Percentiles rank a stretch among this genome's conserved stretches.
Conservation (phyloP, 2,113 vertebrate species). For the Benitochromis conjunctus region DNA sequence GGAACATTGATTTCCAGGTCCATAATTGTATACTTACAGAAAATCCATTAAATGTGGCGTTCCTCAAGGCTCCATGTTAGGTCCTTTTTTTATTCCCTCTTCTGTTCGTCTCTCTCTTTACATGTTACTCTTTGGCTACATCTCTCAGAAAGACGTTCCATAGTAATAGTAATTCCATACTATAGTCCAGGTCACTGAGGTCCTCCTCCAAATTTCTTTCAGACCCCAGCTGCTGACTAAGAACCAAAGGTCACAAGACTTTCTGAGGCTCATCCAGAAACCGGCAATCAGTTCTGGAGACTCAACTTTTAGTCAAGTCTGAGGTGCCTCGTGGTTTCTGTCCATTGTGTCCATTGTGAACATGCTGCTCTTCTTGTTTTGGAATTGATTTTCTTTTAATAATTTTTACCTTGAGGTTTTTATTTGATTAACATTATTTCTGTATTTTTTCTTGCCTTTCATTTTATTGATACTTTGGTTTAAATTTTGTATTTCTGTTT, state of each 20-base stretch:
- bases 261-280: rapidly evolving
- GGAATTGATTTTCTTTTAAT: background rate
- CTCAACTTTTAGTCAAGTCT: background rate
- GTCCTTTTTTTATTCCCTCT: background rate
- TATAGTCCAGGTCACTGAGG: background rate
- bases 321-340: background rate
- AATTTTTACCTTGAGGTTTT: background rate
- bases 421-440: background rate
- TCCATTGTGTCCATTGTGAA: background rate
- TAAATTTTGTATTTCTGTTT: background rate
- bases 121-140: background rate
- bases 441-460: background rate
- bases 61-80: background rate
- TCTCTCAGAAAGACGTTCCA: background rate
- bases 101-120: background rate
- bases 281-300: rapidly evolving
- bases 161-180: background rate
- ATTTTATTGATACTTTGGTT: background rate
- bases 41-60: background rate
- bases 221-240: background rate
- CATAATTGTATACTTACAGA: background rate
- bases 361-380: background rate
- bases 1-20: background rate
- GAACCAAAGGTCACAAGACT: background rate
- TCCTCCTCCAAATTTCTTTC: background rate